Conservation (phyloP, 2,113 vertebrate species). For the Nesoenas mayeri region DNA sequence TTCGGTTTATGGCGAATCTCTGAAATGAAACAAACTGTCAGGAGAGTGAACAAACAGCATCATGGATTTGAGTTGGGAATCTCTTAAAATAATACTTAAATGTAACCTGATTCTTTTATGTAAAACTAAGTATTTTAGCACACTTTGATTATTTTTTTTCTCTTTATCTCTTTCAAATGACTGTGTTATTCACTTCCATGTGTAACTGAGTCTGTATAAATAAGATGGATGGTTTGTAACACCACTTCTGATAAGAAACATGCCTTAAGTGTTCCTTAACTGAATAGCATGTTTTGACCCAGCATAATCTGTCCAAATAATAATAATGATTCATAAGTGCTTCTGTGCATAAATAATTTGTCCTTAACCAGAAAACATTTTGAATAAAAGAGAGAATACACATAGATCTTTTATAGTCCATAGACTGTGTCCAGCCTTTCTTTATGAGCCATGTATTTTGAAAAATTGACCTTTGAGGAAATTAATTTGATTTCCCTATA, state of each 20-base stretch:
- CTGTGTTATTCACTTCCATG: not conserved
- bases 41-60: not conserved
- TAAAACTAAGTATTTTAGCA: not conserved
- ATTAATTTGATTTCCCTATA: not conserved
- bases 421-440: not conserved
- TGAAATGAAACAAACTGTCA: not conserved
- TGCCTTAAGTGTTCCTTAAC: not conserved
- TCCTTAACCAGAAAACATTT: not conserved
- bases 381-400: not conserved
- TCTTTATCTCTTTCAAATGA: not conserved
- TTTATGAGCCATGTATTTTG: not conserved
- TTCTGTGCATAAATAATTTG: not conserved
- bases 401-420: not conserved
- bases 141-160: fast-evolving
- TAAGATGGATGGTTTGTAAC: not conserved
- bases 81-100: not conserved
- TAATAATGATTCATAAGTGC: not conserved
- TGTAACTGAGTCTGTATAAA: not conserved
- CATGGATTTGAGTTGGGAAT: not conserved
- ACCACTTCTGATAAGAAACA: not conserved
- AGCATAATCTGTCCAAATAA: not conserved
- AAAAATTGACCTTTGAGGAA: not conserved
- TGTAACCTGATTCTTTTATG: not conserved
- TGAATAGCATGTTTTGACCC: not conserved
- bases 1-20: too few relatives aligned